Conservation (phyloP, 2,888 invertebrate genomes). For the Serripes groenlandicus region DNA sequence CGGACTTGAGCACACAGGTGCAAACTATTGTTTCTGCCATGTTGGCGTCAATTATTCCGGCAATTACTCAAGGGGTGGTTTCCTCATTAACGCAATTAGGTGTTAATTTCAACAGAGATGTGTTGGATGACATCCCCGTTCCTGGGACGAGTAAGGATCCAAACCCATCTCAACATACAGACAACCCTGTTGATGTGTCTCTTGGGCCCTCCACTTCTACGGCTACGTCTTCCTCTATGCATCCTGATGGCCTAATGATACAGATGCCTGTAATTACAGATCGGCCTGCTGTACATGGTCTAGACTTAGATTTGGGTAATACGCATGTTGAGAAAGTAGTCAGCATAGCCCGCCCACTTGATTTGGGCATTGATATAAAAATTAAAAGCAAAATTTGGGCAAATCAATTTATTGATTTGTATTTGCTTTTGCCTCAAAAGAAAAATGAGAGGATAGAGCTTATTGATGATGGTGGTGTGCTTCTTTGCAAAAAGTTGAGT, state of each 20-base stretch:
- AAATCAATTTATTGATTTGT: slow-evolving; percentile 4
- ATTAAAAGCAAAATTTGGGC: slow-evolving; percentile 10
- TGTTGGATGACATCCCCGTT: not conserved
- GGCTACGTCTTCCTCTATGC: not conserved
- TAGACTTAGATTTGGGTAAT: no score
- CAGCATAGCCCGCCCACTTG: not conserved
- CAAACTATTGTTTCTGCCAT: not conserved
- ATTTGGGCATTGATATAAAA: slow-evolving; percentile 10
- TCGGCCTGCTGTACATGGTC: not conserved
- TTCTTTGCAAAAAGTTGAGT: not conserved
- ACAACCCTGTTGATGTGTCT: not conserved
- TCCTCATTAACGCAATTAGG: not conserved
- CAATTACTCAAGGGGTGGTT: slow-evolving; percentile 1
- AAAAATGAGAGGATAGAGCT: slow-evolving; percentile 1
- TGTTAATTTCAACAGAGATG: not conserved
- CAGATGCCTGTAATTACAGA: not conserved
- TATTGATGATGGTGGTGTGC: not conserved
- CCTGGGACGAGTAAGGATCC: not conserved
- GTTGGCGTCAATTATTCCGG: not conserved
- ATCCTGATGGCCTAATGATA: not conserved
- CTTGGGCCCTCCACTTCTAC: not conserved
- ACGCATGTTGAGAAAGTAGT: no score
- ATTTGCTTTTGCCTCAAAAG: not conserved
- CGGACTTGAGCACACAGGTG: no score
- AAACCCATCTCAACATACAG: not conserved